Conservation (phyloP, 2,888 invertebrate genomes). For the Chrysolina haemoptera region DNA sequence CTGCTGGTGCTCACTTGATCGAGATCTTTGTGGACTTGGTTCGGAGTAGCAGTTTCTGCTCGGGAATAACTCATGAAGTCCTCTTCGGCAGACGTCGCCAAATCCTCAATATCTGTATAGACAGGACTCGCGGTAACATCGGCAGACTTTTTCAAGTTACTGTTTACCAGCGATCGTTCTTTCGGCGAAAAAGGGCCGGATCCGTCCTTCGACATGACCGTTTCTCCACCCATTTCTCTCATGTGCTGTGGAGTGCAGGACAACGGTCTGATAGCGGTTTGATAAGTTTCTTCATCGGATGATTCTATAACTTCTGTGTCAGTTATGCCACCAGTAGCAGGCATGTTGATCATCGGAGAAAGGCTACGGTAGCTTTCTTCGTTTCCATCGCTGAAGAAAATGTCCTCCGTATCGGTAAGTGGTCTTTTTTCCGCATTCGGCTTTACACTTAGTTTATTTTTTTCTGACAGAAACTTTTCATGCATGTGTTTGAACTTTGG, state of each 20-base stretch:
- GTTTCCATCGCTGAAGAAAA: constrained; percentile 63
- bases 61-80: constrained; percentile 57
- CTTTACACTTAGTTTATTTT: constrained; percentile 45
- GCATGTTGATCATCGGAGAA: constrained; percentile 37
- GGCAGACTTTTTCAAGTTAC: constrained; percentile 44
- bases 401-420: constrained; percentile 66
- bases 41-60: constrained; percentile 64
- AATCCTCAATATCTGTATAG: constrained; percentile 70
- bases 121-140: constrained; percentile 49
- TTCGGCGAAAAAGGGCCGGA: constrained; percentile 59
- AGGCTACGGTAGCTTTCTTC: constrained; percentile 31
- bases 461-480: constrained; percentile 44
- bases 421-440: constrained; percentile 37
- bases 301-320: constrained; percentile 69
- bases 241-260: constrained; percentile 60
- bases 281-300: constrained; percentile 61
- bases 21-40: constrained; percentile 67
- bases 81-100: constrained; percentile 70
- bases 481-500: constrained; percentile 57
- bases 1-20: constrained; percentile 69
- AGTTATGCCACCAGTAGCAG: constrained; percentile 57
- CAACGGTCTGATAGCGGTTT: constrained; percentile 45
- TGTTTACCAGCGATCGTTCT: constrained; percentile 46
- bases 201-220: constrained; percentile 62
- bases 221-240: constrained; percentile 59